Evolutionary conservation across 2,797 vertebrate species (phyloP).

Genomic region (Loris lydekkerianus): DNA sequence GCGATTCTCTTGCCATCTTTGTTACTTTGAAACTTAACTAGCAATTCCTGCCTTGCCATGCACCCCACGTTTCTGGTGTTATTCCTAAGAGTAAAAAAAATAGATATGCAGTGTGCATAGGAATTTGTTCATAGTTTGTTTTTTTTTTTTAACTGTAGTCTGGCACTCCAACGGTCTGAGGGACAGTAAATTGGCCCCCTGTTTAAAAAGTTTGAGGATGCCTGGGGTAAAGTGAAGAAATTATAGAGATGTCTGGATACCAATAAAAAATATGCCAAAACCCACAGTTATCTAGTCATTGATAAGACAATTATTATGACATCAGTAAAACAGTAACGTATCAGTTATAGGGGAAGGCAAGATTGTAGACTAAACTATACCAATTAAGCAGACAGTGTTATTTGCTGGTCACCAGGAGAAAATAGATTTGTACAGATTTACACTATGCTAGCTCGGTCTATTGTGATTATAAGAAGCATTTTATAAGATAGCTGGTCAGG

Average conservation of each 20-base stretch:
- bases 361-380: not conserved
- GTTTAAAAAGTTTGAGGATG: no score
- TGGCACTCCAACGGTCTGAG: no score
- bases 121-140: no score
- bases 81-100: slow-evolving; percentile 56
- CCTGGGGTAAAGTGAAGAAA: not conserved
- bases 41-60: slow-evolving; percentile 63
- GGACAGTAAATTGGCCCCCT: no score
- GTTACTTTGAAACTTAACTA: slow-evolving; percentile 63
- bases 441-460: slow-evolving; percentile 1
- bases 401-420: slow-evolving; percentile 20
- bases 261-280: not conserved
- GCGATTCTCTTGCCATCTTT: not conserved
- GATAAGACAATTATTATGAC: not conserved
- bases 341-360: not conserved
- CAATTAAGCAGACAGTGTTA: not conserved
- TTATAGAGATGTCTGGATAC: not conserved
- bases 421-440: slow-evolving; percentile 24
- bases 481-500: slow-evolving; percentile 48
- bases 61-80: slow-evolving; percentile 49
- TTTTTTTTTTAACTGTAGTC: no score
- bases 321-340: slow-evolving; percentile 27
- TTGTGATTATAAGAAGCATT: slow-evolving; percentile 58
- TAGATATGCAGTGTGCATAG: not conserved
- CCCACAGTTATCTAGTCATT: not conserved